phyloP scores from a whole-genome alignment of 2,113 vertebrate species.

The Leucoraja erinaceus region DNA sequence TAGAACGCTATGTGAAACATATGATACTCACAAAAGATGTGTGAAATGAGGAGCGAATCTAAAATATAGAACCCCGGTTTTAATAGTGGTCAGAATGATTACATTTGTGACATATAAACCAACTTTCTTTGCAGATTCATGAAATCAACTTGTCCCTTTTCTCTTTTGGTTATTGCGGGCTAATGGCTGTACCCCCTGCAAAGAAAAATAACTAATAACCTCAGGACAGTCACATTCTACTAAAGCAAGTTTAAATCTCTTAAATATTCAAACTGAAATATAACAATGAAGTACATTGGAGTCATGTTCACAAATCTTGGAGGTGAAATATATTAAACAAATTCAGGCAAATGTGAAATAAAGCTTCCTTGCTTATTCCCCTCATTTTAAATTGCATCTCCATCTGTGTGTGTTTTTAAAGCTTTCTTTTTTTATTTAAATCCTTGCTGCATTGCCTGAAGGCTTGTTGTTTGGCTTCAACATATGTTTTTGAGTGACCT shows the following conservation, averaged over 20 bases:
- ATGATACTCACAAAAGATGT: not conserved
- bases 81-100: not conserved
- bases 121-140: not conserved
- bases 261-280: not conserved
- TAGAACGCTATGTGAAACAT: not conserved
- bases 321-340: not conserved
- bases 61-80: not conserved
- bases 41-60: not conserved
- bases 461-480: not conserved
- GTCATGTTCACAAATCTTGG: not conserved
- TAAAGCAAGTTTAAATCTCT: not conserved
- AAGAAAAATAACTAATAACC: not conserved
- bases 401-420: too few species aligned
- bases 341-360: not conserved
- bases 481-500: not conserved
- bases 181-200: not conserved
- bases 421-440: not conserved
- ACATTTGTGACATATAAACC: not conserved
- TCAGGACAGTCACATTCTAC: not conserved
- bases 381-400: not conserved
- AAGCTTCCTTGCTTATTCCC: not conserved
- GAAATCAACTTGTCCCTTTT: not conserved
- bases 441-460: not conserved
- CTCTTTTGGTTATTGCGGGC: not conserved
- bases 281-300: not conserved